Conservation (phyloP, 2,797 vertebrate species). For the Rousettus madagascariensis region DNA sequence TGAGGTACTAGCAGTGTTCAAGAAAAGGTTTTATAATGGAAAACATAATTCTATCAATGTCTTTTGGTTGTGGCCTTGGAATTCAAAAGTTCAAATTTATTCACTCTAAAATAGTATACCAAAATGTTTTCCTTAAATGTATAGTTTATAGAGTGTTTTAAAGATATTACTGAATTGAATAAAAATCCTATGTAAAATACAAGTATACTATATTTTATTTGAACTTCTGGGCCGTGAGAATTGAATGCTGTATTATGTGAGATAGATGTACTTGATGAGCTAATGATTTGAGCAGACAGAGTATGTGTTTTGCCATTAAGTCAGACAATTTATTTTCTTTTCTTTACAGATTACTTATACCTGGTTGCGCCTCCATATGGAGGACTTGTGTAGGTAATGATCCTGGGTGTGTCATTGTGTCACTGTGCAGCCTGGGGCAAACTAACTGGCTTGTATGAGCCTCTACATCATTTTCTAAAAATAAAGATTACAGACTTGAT, state of each 20-base stretch:
- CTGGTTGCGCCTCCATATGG: background rate
- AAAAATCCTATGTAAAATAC: constrained; percentile 10
- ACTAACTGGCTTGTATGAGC: background rate
- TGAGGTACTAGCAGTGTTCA: background rate
- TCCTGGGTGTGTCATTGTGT: background rate
- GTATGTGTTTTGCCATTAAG: background rate
- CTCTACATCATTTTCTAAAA: background rate
- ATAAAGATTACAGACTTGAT: background rate
- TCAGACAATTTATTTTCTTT: background rate
- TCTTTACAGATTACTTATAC: background rate
- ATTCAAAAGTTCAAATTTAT: constrained; percentile 27
- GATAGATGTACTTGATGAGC: background rate
- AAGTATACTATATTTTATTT: background rate
- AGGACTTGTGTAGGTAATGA: background rate
- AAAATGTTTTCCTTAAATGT: constrained; percentile 10
- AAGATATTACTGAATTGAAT: background rate
- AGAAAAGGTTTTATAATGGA: background rate
- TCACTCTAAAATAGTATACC: background rate
- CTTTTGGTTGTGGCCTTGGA: constrained; percentile 22
- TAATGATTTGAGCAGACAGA: background rate
- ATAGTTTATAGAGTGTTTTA: background rate
- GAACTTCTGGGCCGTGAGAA: background rate
- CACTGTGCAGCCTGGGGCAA: constrained; percentile 1
- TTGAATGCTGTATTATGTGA: background rate
- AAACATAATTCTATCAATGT: constrained; percentile 12